Conservation (phyloP, 2,797 vertebrate species). For the Champsocephalus gunnari region DNA sequence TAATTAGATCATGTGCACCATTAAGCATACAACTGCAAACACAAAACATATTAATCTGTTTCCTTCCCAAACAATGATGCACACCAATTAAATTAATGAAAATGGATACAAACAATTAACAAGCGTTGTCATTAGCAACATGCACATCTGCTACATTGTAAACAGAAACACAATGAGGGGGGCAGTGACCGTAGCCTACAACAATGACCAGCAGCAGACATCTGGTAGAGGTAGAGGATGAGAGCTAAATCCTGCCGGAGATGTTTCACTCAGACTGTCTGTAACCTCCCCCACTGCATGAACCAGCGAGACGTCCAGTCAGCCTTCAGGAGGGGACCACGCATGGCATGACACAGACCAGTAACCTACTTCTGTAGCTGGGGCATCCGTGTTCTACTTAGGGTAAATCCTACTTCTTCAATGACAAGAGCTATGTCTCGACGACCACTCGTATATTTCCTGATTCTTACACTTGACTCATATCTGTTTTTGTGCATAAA, state of each 20-base stretch:
- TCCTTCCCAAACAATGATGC: not conserved
- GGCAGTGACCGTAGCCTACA: not conserved
- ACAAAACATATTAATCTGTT: not conserved
- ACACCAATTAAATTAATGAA: not conserved
- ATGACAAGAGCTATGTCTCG: not conserved
- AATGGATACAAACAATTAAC: not conserved
- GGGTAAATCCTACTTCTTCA: not conserved
- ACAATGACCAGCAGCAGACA: constrained; percentile 58
- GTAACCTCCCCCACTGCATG: constrained; percentile 57
- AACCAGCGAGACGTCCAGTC: constrained; percentile 57
- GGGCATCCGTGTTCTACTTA: constrained; percentile 33
- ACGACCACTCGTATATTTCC: not conserved
- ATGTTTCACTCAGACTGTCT: constrained; percentile 58
- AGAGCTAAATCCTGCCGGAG: constrained; percentile 49
- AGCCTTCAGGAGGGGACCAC: constrained; percentile 48
- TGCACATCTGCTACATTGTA: constrained; percentile 38
- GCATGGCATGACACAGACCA: constrained; percentile 61
- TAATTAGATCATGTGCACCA: not conserved
- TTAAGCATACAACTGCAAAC: not conserved
- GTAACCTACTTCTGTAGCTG: constrained; percentile 63
- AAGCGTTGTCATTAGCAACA: not conserved
- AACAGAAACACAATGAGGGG: constrained; percentile 36
- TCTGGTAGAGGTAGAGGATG: constrained; percentile 53
- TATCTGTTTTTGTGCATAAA: not conserved
- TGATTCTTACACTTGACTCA: constrained; percentile 13